A percentile compares a stretch with the other conserved stretches of the same genome.
Conservation (phyloP, 2,113 vertebrate genomes). For the Saguinus imperator region DNA sequence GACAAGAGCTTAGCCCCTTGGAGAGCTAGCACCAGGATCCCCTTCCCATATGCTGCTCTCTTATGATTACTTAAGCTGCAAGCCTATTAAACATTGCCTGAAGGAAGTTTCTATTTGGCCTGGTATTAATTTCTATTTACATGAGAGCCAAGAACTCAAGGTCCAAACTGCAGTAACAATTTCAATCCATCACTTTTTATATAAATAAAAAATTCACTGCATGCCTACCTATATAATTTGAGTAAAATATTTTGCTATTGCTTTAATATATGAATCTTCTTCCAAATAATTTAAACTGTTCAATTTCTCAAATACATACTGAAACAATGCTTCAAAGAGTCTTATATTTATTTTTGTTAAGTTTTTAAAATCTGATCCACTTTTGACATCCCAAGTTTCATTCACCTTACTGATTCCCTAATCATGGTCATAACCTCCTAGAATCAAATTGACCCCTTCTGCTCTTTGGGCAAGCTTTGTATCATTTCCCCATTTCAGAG, state of each 20-base stretch:
- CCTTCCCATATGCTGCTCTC: too few relatives aligned
- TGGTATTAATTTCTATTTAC: too few relatives aligned
- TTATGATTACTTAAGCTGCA: too few relatives aligned
- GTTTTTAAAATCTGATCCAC: slow-evolving; percentile 71
- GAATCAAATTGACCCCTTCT: slow-evolving; percentile 50
- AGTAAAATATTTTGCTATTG: slow-evolving; percentile 55
- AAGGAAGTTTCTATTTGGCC: too few relatives aligned
- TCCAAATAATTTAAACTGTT: slow-evolving; percentile 59
- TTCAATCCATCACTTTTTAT: background rate
- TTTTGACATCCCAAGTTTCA: slow-evolving; percentile 64
- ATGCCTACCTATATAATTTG: slow-evolving; percentile 56
- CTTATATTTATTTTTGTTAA: slow-evolving; percentile 54
- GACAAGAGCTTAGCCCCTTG: too few relatives aligned
- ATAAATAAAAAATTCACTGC: background rate
- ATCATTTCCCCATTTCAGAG: slow-evolving; percentile 67
- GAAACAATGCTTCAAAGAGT: slow-evolving; percentile 36
- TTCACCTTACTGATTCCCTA: slow-evolving; percentile 70
- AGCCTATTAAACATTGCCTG: too few relatives aligned
- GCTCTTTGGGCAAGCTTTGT: slow-evolving; percentile 57
- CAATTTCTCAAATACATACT: slow-evolving; percentile 67
- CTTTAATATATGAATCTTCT: slow-evolving; percentile 64
- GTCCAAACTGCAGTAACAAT: too few relatives aligned
- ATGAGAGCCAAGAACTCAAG: too few relatives aligned
- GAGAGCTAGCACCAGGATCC: too few relatives aligned
- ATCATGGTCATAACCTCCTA: slow-evolving; percentile 68